Conservation (phyloP, 2,797 vertebrate genomes). For the Gallirallus australis region DNA sequence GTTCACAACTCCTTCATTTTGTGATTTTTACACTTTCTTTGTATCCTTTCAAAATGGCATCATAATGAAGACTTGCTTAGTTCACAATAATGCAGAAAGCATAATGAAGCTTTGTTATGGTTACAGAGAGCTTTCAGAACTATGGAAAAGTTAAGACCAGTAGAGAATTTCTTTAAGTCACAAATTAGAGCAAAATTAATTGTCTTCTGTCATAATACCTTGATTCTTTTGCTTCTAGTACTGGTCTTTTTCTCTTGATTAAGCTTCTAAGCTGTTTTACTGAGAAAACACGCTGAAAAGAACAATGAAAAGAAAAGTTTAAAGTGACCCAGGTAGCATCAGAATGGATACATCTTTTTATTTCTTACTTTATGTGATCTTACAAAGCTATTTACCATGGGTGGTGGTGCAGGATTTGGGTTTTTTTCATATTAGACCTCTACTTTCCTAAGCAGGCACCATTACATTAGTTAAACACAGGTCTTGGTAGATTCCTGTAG, state of each 20-base stretch:
- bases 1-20: not conserved
- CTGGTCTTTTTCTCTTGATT: not conserved
- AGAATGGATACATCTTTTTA: not conserved
- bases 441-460: not conserved
- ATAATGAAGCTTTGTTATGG: not conserved
- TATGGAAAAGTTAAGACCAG: not conserved
- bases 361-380: not conserved
- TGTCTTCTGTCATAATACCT: not conserved
- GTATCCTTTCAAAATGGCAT: not conserved
- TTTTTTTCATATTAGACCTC: not conserved
- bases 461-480: not conserved
- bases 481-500: not conserved
- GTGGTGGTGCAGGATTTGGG: too few relatives aligned
- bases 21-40: not conserved
- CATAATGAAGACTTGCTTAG: not conserved
- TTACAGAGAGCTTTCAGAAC: not conserved
- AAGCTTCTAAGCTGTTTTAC: not conserved
- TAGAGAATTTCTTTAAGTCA: not conserved
- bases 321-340: not conserved
- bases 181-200: not conserved
- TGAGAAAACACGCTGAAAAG: not conserved
- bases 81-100: not conserved
- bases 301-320: not conserved
- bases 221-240: not conserved
- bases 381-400: not conserved